Evolutionary conservation across 2,113 vertebrate species (phyloP), one percentile per base, ranked within the genome.

Genomic region (Indicator indicator): DNA sequence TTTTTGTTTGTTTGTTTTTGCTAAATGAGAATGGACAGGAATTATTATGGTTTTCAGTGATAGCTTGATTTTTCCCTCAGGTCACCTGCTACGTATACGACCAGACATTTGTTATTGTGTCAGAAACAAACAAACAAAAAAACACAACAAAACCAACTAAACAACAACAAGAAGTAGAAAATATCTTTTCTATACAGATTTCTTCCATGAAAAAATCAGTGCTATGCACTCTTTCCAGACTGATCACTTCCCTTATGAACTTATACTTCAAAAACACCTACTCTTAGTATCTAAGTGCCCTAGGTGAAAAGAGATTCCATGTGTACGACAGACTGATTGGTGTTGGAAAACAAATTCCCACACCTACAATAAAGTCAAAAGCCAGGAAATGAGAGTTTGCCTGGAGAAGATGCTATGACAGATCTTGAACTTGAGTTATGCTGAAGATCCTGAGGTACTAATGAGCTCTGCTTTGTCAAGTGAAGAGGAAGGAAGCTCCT

Each of bases 301-400:
- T 17, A 86, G 62, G 73, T 88, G 94, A 95, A 96, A 97, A 90
- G 72, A 88, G 67, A 88, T 94, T 94, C 72, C 95, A 94, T 55
- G 90, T 84, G 93, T 94, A 84, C 92, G 96, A 90, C 12, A 95
- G 95, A 93, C 93, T 86, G 95, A 93, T 89, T 96, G 86, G 81
- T 91, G 93, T 93, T 96, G 95, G 80, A 97, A 93, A 96, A 97
- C 95, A 95, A 97, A 97, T 95, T 95, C 96, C 96, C 96, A 97
- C 72, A 96, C 88, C 94, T 94, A 74, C 92, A 94, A 83, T 77
- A 95, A 85, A 71, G 60, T 50, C 55, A 96, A 97, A 97, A 97
- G 78, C 50, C 95, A 96, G 92, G 94, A 97, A 95, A 96, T 89
- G 26, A 86, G 92, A 90, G 71, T 52, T 84, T 96, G 88, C 86